Base-by-base conservation (phyloP, 2,113 vertebrate species). In the Oriolus oriolus region DNA sequence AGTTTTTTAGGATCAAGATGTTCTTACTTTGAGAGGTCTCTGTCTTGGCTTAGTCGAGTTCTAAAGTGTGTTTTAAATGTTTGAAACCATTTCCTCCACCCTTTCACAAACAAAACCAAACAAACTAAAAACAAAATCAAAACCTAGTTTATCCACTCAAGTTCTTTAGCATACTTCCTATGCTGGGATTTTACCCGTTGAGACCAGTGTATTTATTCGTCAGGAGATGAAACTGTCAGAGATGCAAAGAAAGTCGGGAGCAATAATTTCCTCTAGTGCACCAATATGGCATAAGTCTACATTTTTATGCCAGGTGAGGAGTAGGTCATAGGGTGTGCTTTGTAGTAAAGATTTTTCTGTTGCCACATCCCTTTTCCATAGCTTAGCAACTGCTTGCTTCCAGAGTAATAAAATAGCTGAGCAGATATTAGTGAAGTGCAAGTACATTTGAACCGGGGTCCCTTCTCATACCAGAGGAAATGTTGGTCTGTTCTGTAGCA, bases 21-120 rank as follows among this genome's bases (percentile, higher is more conserved):
- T 69, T 89, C 20, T 57, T 31, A 37, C 74, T 93, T 91, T 65
- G 26, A 56, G 45, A 60, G 7, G 13, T 37, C 33, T 71, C 19
- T 85, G 14, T 33, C 33, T 44, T 74, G 16, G 70, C 35, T 64
- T 49, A 59, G 16, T 4, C 0, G 19, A 66, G 30, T 87, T 89
- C 24, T 64, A 23, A 60, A n/a, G 30, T 49, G 6, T 9, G 21
- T 71, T 86, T 84, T 64, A 5, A 50, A 28, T 12, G 16, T 61
- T 50, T 54, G 33, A 76, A 47, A 37, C 9, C 2, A 8, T 53
- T 61, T 26, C 10, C 14, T 22, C 21, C 26, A 16, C 11, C 6
- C 5, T 13, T 4, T 3, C 0, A 0, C 6, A 7, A 5, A 23
- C 7, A 52, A 61, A 45, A 7, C 22, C 3, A 23, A 65, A 13